These are phyloP conservation scores for Mugil cephalus DNA, from an alignment of 2,113 vertebrate genomes.

Conservation along the genomic window DNA sequence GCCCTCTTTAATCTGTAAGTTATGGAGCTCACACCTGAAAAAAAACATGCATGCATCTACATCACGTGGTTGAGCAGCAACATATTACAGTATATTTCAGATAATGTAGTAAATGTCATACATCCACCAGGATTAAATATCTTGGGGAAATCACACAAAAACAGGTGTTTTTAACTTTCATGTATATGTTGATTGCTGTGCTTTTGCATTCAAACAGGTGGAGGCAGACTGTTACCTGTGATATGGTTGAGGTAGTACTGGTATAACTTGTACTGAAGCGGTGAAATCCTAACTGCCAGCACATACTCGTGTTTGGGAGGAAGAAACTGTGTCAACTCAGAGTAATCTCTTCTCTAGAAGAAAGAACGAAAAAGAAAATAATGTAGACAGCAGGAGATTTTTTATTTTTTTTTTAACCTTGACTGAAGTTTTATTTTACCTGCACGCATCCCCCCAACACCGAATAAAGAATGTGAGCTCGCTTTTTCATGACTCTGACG, in stretches of 20 bases:
- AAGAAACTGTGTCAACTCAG: slow-evolving; percentile 93
- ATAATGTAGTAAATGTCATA: too few relatives aligned
- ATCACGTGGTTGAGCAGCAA: background rate
- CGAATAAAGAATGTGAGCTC: slow-evolving; percentile 94
- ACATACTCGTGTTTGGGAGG: slow-evolving; percentile 97
- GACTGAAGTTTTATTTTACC: slow-evolving; percentile 75
- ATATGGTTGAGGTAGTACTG: slow-evolving; percentile 92
- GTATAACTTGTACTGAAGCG: slow-evolving; percentile 93
- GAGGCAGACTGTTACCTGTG: slow-evolving; percentile 82
- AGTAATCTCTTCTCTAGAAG: slow-evolving; percentile 93
- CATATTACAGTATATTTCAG: too few relatives aligned
- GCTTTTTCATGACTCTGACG: slow-evolving; percentile 96
- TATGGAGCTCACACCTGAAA: slow-evolving; percentile 79
- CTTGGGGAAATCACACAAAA: background rate
- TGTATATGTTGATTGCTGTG: background rate
- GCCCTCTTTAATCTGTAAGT: slow-evolving; percentile 82
- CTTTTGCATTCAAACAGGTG: background rate
- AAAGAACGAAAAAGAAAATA: too few relatives aligned
- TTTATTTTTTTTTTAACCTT: too few relatives aligned
- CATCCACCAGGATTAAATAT: too few relatives aligned
- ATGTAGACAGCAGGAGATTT: too few relatives aligned
- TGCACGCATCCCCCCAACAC: slow-evolving; percentile 96
- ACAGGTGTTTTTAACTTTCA: background rate
- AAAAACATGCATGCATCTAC: background rate
- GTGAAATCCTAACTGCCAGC: slow-evolving; percentile 90